Evolutionary conservation across 2,888 invertebrate genomes (phyloP), one percentile per base, ranked within the genome.

Genomic region (Copidosoma aretas): DNA sequence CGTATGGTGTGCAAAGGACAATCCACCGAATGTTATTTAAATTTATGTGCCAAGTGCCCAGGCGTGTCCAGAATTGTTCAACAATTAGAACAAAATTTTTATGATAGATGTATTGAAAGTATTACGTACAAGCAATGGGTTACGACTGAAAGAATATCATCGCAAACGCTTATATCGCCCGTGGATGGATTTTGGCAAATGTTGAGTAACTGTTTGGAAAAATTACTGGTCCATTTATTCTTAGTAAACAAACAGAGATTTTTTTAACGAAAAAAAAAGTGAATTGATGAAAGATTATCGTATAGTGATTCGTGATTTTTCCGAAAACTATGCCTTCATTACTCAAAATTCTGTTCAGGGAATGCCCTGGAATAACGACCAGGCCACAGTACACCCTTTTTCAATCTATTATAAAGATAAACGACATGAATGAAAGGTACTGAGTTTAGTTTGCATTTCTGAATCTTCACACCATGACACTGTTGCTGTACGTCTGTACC

Each of bases 1-100:
- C 32, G 32, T 32, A 32, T 32, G 8, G 32, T 32, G 32, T 32
- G 32, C 32, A 32, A 32, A 49, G 46, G 54, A 32, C 24, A 49
- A 12, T 56, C 24, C 49, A 24, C 60, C 19, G 63, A 71, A 21
- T 72, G 73, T 60, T 62, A 66, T 63, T 43, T 66, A 5, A 39
- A 67, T 32, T 14, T 61, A 46, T 73, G 71, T 51, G 17, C 21
- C 12, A 19, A 60, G n/a, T 73, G 73, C 43, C 73, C 71, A 46
- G 61, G 62, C 10, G 57, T 24, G 32, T 32, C 32, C 32, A 32
- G 8, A 5, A 32, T 56, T 25, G 21, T 56, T 21, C 4, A 56
- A 17, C 56, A 56, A 56, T 12, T 8, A 21, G 56, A 12, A 56
- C 4, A 56, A 56, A 56, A 56, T 56, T 56, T 56, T 21, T 4